Evolutionary conservation across 2,113 vertebrate species (phyloP).

Genomic region (Dipodomys merriami): DNA sequence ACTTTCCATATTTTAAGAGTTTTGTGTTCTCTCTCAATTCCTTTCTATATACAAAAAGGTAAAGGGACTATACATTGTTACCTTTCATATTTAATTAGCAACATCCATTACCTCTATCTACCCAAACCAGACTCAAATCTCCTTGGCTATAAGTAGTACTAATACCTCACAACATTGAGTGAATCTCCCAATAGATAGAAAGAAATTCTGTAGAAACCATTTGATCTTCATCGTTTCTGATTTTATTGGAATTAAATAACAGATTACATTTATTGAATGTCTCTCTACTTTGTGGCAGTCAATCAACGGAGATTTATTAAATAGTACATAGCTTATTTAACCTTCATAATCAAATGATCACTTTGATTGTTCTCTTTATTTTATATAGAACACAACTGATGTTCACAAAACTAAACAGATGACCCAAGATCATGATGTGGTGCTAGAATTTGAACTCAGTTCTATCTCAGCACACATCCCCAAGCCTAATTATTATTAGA

Average conservation of each 20-base stretch:
- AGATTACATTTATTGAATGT: background rate
- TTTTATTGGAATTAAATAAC: background rate
- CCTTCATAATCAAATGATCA: background rate
- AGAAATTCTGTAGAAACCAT: background rate
- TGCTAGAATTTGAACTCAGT: background rate
- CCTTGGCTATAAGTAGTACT: background rate
- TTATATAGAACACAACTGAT: background rate
- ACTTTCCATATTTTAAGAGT: background rate
- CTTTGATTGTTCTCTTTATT: background rate
- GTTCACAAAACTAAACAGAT: background rate
- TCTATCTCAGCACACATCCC: background rate
- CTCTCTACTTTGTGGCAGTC: background rate
- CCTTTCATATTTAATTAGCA: too few species aligned
- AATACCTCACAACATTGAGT: background rate
- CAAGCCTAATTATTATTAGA: background rate
- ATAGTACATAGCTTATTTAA: background rate
- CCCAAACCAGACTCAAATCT: background rate
- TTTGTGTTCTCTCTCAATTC: background rate
- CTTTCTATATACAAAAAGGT: background rate
- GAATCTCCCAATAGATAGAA: background rate
- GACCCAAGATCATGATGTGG: background rate
- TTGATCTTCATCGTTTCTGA: background rate
- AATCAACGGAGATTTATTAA: background rate
- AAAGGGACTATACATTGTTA: too few species aligned
- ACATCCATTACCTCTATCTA: too few species aligned